Evolutionary conservation across 2,888 invertebrate species (phyloP).

Genomic region (Torymus auratus): DNA sequence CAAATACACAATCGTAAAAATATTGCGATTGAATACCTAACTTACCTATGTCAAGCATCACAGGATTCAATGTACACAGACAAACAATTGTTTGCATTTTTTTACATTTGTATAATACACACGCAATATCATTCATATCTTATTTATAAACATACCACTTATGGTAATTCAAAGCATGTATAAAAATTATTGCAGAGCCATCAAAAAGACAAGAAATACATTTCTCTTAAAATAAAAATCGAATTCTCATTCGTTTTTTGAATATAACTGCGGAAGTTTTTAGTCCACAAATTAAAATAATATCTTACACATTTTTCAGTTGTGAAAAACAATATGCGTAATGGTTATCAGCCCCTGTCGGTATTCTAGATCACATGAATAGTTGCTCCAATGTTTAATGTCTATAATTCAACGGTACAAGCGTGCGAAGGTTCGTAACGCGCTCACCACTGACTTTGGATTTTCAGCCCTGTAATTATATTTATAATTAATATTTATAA

Average conservation of each 20-base stretch:
- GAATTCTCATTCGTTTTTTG: conserved; percentile 18
- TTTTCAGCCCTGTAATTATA: conserved; percentile 84
- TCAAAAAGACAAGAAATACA: conserved; percentile 46
- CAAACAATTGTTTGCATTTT: conserved; percentile 55
- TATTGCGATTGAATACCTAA: conserved; percentile 42
- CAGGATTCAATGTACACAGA: conserved; percentile 56
- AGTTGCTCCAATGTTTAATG: conserved; percentile 5
- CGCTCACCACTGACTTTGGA: conserved; percentile 86
- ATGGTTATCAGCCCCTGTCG: conserved; percentile 16
- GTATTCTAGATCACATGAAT: neutral
- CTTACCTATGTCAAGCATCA: conserved; percentile 53
- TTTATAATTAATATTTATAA: conserved; percentile 30
- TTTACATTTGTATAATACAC: conserved; percentile 58
- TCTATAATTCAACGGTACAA: conserved; percentile 85
- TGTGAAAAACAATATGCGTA: conserved; percentile 24
- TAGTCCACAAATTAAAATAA: conserved; percentile 39
- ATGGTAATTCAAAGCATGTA: conserved; percentile 36
- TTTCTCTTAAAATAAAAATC: conserved; percentile 42
- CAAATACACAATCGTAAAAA: conserved; percentile 42
- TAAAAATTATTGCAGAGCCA: conserved; percentile 53
- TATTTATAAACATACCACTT: conserved; percentile 47
- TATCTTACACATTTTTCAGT: conserved; percentile 13
- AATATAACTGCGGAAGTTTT: neutral
- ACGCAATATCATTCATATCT: conserved; percentile 48
- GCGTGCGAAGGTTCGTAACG: conserved; percentile 90